Base-by-base conservation (phyloP, 2,797 vertebrate genomes). In the Etheostoma nigrum region DNA sequence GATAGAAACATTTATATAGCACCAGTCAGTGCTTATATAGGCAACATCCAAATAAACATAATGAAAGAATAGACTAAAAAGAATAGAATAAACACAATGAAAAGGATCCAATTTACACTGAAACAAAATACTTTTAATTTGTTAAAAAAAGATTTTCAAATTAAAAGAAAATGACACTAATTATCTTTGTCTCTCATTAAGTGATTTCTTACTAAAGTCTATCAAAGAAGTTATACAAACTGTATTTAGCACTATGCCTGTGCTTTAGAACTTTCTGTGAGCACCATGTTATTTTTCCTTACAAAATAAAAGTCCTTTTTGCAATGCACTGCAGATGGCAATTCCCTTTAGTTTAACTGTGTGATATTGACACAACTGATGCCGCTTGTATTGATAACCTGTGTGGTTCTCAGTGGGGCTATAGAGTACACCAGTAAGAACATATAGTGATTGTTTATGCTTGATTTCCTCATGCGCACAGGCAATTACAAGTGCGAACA, bases 21-120 rank as follows among this genome's bases (percentile, higher is more conserved):
- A 82, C 63, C 66, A 85, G 61, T 76, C 72, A 83, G 36, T 55
- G 74, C 83, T 84, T 27, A 79, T 81, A 83, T 70, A 81, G 84
- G 72, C 77, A 67, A 72, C 78, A 40, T 40, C 36, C 54, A 81
- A 82, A 69, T 65, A 66, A 13, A 18, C 52, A 67, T 60, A 54
- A 60, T 49, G 1, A 3, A 5, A 36, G 44, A 30, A 30, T 30
- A 30, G 30, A 30, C 30, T 30, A 30, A 30, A 30, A 30, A 30
- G 30, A 30, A 6, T 30, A 30, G 1, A 69, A 30, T 10, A 5
- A 61, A 68, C 70, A 55, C 14, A 44, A 14, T 14, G 18, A 47
- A 18, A 23, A 25, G 18, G 1, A 19, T 63, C 2, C 2, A 51
- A 11, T 73, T 61, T 30, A 60, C 5, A 18, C 48, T 48, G 12